Base-by-base conservation (phyloP, 2,797 vertebrate genomes). In the Platalea minor region DNA sequence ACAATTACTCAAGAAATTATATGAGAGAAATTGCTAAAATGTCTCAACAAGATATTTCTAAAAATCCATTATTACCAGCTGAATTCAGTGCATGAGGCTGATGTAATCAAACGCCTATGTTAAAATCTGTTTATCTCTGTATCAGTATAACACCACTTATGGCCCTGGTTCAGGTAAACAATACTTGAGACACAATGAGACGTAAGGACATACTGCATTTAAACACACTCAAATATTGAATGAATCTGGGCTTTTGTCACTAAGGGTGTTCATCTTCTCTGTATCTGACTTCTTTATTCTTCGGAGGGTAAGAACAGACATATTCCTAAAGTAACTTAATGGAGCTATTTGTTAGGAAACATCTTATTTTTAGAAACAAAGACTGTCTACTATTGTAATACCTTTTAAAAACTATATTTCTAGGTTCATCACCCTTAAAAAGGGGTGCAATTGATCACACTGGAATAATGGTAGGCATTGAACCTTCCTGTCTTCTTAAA, bases 301-400 rank as follows among this genome's bases (percentile, higher is more conserved):
- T 96, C 51, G 45, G 43, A 60, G 73, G 29, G 31, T 82, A 73
- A 91, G 82, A 65, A 72, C 35, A 67, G 60, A 53, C 28, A 6
- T 54, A 95, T 74, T 95, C 88, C 21, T 72, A 70, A 95, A 85
- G 59, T 24, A 91, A 74, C 43, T 76, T 88, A 81, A 56, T 72
- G 39, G 43, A 93, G 78, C 33, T 37, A 57, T 87, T 70, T 48
- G 13, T 67, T 89, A 61, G 43, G 81, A 80, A 72, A 91, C 20
- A 33, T n/a, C 17, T 80, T 82, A 46, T 41, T 78, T 95, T 89
- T 70, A 69, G 68, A 91, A 96, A 41, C 56, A 86, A 96, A 74
- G 60, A 60, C 48, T 88, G 31, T 61, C 41, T n/a, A 51, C 25
- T 83, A 33, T 15, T 60, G 17, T 81, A 57, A 72, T 37, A 54